Base-by-base conservation (phyloP, 2,888 invertebrate genomes). In the Celastrina argiolus region DNA sequence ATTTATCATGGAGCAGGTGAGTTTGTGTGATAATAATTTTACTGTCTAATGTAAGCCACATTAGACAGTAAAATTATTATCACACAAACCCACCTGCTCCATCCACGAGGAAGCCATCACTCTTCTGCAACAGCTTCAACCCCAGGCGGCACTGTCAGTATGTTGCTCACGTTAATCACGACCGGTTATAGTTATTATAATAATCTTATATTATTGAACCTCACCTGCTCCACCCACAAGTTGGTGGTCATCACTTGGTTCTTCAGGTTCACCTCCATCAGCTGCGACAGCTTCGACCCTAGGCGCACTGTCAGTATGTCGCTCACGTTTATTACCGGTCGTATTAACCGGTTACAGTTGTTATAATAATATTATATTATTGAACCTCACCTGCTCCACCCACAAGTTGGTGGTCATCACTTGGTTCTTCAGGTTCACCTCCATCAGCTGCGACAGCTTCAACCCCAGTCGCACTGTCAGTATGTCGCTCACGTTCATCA, bases 231-330 rank as follows among this genome's bases (percentile, higher is more conserved):
- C 1, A 98, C 97, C 97, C 97, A 98, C 14, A 98, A 92, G 81
- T 97, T 98, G 0, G 97, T 97, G 0, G 97, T 97, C 97, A 98
- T 97, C 69, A 98, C 96, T 86, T 98, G 97, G 83, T 97, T 97
- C 88, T 97, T 97, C 69, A 98, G 81, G 81, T 97, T 98, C 88
- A 96, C 96, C 83, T 98, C 97, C 85, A 97, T 97, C 56, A 98
- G 92, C 84, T 98, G 97, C 0, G 97, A 97, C 69, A 98, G 87
- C 82, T 97, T 97, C 67, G 99, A 92, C 0, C 98, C 97, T 67
- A 99, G 92, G 90, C 96, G 94, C 63, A 99, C 98, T 0, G 97
- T 97, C 63, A 99, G 91, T 22, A 97, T 97, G 81, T 98, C 97
- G 1, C 95, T 96, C 78, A 97, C 97, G 84, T 98, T 98, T 36